Percentiles rank a stretch among this genome's conserved stretches.
These are phyloP conservation scores for Ceuthmochares aereus DNA, from an alignment of 2,113 vertebrate species.

Conservation along the genomic window DNA sequence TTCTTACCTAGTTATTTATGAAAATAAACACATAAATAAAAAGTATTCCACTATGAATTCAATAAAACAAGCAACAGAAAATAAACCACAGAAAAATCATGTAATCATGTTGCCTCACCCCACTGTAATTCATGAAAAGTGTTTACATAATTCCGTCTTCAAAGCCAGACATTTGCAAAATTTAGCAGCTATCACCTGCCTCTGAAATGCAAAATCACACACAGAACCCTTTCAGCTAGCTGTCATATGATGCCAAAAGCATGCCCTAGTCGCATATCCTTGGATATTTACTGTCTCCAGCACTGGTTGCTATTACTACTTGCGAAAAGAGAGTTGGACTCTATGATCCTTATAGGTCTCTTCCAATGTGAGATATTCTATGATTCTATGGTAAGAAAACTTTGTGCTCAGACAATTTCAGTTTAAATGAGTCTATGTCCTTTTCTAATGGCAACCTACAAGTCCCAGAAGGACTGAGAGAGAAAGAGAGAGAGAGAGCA, in stretches of 20 bases:
- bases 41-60: conserved; percentile 26
- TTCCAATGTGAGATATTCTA: background rate
- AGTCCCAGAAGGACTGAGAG: background rate
- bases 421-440: background rate
- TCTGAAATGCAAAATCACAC: conserved; percentile 37
- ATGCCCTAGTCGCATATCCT: background rate
- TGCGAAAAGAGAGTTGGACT: background rate
- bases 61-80: conserved; percentile 64
- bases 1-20: conserved; percentile 57
- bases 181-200: conserved; percentile 11
- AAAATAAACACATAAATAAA: conserved; percentile 55
- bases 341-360: fast-evolving
- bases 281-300: background rate
- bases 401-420: background rate
- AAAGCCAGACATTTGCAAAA: conserved; percentile 47
- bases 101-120: background rate
- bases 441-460: background rate
- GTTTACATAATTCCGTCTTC: conserved; percentile 49
- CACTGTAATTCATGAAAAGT: conserved; percentile 27
- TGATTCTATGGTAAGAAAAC: background rate
- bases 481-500: fast-evolving
- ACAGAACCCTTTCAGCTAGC: background rate
- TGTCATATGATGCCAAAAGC: background rate
- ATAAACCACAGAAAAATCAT: conserved; percentile 27
- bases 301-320: background rate